Conservation (phyloP, 2,113 vertebrate species). For the Rhinoderma darwinii region DNA sequence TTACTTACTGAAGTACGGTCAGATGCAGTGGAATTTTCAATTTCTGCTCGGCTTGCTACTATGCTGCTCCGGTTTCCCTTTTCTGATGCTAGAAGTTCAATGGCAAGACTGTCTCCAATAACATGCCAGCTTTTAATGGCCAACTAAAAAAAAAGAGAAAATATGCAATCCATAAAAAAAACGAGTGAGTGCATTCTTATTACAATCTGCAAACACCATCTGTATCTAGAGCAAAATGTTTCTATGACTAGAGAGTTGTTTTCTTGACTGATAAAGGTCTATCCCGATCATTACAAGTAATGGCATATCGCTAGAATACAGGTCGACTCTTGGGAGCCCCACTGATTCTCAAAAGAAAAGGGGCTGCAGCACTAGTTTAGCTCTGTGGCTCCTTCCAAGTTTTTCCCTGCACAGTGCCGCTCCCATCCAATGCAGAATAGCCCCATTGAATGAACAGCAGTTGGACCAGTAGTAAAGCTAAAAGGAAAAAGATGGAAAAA, state of each 20-base stretch:
- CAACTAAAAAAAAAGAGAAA: conserved; percentile 76
- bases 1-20: conserved; percentile 85
- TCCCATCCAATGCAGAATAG: too few relatives aligned
- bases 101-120: conserved; percentile 90
- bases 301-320: neutral
- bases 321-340: too few relatives aligned
- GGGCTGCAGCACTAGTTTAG: too few relatives aligned
- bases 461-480: too few relatives aligned
- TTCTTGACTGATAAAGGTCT: neutral
- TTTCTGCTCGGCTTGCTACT: conserved; percentile 78
- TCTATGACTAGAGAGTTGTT: neutral
- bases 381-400: too few relatives aligned
- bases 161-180: neutral
- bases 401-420: too few relatives aligned
- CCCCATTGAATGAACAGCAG: too few relatives aligned
- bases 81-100: conserved; percentile 90
- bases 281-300: neutral
- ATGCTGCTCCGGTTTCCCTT: conserved; percentile 86
- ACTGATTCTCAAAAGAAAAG: too few relatives aligned
- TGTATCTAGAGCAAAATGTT: too few relatives aligned
- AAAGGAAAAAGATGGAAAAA: too few relatives aligned
- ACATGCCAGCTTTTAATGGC: conserved; percentile 95
- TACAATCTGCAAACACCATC: too few relatives aligned
- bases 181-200: neutral
- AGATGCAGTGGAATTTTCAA: conserved; percentile 81